Percentiles rank a stretch among this genome's conserved stretches.
Conservation (phyloP, 1,140 invertebrate species). For the Hypothenemus hampei region DNA sequence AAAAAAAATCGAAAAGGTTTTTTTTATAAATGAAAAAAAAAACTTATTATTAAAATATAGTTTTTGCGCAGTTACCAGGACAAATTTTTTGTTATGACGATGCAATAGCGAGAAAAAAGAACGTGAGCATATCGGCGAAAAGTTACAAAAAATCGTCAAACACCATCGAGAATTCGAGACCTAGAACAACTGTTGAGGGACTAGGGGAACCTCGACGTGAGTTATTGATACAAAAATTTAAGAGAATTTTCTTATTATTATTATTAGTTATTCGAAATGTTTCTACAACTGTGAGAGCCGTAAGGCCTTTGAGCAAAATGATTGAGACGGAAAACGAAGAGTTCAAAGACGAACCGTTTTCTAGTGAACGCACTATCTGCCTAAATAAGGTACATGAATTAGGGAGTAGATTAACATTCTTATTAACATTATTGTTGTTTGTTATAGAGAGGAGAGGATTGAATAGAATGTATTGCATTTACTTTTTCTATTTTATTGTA, state of each 20-base stretch:
- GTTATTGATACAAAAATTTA: background rate
- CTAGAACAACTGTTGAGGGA: background rate
- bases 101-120: slow-evolving; percentile 1
- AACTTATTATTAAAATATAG: background rate
- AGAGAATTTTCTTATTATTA: background rate
- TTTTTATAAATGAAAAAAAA: background rate
- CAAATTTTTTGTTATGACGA: background rate
- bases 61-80: background rate
- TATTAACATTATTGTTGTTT: too few relatives aligned
- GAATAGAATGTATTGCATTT: too few relatives aligned
- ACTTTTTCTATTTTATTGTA: too few relatives aligned
- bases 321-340: slow-evolving; percentile 5
- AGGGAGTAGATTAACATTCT: too few relatives aligned
- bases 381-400: slow-evolving; percentile 10
- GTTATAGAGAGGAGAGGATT: too few relatives aligned
- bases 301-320: slow-evolving; percentile 10
- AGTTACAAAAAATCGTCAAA: background rate
- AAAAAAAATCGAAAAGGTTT: background rate
- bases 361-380: slow-evolving; percentile 11
- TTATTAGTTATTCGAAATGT: slow-evolving; percentile 19
- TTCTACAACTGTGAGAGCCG: slow-evolving; percentile 12
- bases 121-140: slow-evolving; percentile 6
- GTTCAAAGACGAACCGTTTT: background rate
- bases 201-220: background rate
- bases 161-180: background rate